Conservation (phyloP, 2,113 vertebrate species). For the Chloropsis hardwickii region DNA sequence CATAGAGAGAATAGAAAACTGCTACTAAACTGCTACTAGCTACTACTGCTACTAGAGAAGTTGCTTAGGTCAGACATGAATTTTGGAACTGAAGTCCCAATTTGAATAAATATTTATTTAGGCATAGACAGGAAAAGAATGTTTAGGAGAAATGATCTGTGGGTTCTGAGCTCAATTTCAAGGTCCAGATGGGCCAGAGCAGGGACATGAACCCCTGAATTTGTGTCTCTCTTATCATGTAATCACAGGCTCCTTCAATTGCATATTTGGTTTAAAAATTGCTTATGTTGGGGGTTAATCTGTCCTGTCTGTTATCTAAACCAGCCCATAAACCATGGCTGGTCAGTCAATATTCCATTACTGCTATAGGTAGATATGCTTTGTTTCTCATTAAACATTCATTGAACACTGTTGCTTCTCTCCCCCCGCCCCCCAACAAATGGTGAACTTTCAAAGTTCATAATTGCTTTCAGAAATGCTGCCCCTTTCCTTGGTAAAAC, state of each 20-base stretch:
- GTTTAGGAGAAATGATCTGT: neutral
- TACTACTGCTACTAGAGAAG: no score
- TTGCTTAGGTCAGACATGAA: neutral
- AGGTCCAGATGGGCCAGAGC: neutral
- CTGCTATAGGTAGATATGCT: slow-evolving; percentile 48
- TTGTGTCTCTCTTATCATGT: neutral
- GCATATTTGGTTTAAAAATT: slow-evolving; percentile 5
- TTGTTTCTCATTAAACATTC: slow-evolving; percentile 61
- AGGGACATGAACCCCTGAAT: neutral
- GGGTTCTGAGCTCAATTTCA: neutral
- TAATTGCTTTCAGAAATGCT: slow-evolving; percentile 15
- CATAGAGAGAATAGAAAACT: neutral
- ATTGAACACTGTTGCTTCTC: neutral
- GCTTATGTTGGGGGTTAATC: neutral
- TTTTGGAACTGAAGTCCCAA: neutral
- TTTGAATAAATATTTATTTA: neutral
- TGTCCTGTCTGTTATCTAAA: slow-evolving; percentile 41
- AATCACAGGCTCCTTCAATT: neutral
- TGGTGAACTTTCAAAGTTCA: neutral
- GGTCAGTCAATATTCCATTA: slow-evolving; percentile 61
- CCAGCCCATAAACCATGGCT: slow-evolving; percentile 19
- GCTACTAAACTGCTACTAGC: neutral
- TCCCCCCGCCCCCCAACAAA: neutral
- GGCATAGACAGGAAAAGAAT: neutral
- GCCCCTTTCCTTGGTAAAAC: neutral